These are phyloP conservation scores for Lepidochrysops patricia DNA, from an alignment of 2,888 invertebrate species.

Conservation along the genomic window DNA sequence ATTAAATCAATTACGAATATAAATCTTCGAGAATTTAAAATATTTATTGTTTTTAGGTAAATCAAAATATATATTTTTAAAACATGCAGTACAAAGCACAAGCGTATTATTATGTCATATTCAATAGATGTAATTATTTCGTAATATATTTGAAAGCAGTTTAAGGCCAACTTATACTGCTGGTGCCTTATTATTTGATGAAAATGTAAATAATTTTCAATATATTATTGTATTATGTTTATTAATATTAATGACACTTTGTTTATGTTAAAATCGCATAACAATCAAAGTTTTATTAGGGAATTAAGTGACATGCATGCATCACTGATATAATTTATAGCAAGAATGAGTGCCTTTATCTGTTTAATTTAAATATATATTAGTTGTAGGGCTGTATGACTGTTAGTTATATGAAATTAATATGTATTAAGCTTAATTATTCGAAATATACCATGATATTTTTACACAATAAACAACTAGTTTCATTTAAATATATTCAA, in stretches of 20 bases:
- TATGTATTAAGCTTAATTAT: conserved; percentile 49
- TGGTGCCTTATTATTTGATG: conserved; percentile 46
- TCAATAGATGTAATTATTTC: conserved; percentile 9
- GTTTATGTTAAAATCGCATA: conserved; percentile 6
- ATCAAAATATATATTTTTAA: conserved; percentile 4
- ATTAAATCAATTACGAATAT: neutral
- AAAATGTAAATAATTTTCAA: conserved; percentile 10
- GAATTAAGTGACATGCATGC: neutral
- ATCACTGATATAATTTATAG: conserved; percentile 30
- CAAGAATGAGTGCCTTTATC: conserved; percentile 67
- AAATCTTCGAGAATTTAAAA: conserved; percentile 3
- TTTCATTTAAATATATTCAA: conserved; percentile 20
- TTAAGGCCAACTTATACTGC: neutral
- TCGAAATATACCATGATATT: conserved; percentile 58
- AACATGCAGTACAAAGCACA: conserved; percentile 11
- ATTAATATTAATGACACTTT: conserved; percentile 2
- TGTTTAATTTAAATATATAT: conserved; percentile 39
- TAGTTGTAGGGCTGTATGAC: conserved; percentile 51
- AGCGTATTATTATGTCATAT: conserved; percentile 9
- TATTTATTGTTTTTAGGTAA: conserved; percentile 1
- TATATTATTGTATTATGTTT: conserved; percentile 12
- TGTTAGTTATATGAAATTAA: conserved; percentile 61
- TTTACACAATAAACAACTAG: conserved; percentile 51
- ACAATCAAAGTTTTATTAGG: conserved; percentile 4
- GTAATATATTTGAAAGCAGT: conserved; percentile 12